phyloP scores from a whole-genome alignment of 2,797 vertebrate genomes.

The Diplodus sargus region DNA sequence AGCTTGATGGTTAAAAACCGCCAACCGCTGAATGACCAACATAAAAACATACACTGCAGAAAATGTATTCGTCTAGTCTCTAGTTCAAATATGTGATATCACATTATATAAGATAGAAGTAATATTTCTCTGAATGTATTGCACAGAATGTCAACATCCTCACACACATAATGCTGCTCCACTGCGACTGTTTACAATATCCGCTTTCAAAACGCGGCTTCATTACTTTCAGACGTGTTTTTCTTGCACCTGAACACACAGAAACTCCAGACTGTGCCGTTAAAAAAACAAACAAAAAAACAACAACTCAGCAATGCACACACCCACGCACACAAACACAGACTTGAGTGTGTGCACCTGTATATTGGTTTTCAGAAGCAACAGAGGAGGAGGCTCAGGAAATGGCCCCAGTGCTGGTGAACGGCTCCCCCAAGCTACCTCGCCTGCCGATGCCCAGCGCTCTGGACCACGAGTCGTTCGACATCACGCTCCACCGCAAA shows the following conservation, averaged over 20 bases:
- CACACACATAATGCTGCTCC: not conserved
- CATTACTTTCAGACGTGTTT: slow-evolving; percentile 4
- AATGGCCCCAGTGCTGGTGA: slow-evolving; percentile 83
- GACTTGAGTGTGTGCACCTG: not conserved
- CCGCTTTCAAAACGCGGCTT: not conserved
- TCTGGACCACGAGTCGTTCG: slow-evolving; percentile 89
- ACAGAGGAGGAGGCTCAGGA: slow-evolving; percentile 86
- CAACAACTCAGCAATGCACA: slow-evolving; percentile 1
- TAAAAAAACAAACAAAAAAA: not conserved
- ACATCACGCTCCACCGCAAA: slow-evolving; percentile 92
- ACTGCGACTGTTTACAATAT: not conserved
- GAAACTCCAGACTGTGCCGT: not conserved
- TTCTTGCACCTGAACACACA: not conserved
- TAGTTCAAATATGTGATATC: too few relatives aligned
- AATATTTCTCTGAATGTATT: not conserved
- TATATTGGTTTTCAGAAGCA: slow-evolving; percentile 58
- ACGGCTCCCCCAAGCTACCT: slow-evolving; percentile 88
- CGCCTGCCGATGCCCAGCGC: slow-evolving; percentile 81
- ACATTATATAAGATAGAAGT: too few relatives aligned
- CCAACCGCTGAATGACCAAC: not conserved
- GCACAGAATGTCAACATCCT: slow-evolving; percentile 12
- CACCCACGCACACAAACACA: not conserved
- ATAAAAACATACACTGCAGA: not conserved
- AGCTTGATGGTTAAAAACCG: slow-evolving; percentile 11
- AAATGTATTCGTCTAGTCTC: too few relatives aligned